Base-by-base conservation (phyloP, 2,888 invertebrate genomes). In the Rhagonycha lutea region DNA sequence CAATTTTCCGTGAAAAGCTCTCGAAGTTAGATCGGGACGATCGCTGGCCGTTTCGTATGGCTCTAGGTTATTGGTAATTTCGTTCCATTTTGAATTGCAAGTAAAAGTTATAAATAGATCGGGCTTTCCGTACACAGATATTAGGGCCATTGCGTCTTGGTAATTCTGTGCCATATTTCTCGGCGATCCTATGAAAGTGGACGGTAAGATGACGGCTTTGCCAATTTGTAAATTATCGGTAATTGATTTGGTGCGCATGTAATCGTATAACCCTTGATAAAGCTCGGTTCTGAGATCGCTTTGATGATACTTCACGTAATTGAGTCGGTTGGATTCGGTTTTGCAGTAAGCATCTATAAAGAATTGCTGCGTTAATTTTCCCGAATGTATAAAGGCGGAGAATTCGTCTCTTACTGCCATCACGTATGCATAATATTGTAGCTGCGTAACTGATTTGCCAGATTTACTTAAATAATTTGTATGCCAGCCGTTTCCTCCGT, bases 111-210 rank as follows among this genome's bases (percentile, higher is more conserved):
- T 79, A 79, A 88, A 89, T n/a, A 87, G 79, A 32, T 72, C 70
- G 5, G 80, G 79, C 14, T 70, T 68, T 10, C 88, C 88, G 83
- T 80, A 86, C 75, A 85, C 84, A 61, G 84, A 32, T 4, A 89
- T 88, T 70, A 87, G 85, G n/a, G 86, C 81, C 87, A 89, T 88
- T 0, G 87, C 85, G 83, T 88, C 87, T 78, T 88, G 86, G 79
- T 84, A 86, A 47, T 83, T 81, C 80, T 88, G 83, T 32, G 83
- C 78, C 85, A 86, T 84, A 69, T 83, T 80, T 24, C 87, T 79
- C 7, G 86, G 86, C 26, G 67, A 28, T 11, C 78, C 78, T 10
- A 68, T 62, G 62, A 78, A 80, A n/a, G 74, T 23, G 10, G 76
- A 73, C 11, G 79, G 74, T 60, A 78, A 68, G 24, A 81, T 74